These are phyloP conservation scores for Atherinomorus stipes DNA, from an alignment of 2,113 vertebrate genomes.

Conservation along the genomic window DNA sequence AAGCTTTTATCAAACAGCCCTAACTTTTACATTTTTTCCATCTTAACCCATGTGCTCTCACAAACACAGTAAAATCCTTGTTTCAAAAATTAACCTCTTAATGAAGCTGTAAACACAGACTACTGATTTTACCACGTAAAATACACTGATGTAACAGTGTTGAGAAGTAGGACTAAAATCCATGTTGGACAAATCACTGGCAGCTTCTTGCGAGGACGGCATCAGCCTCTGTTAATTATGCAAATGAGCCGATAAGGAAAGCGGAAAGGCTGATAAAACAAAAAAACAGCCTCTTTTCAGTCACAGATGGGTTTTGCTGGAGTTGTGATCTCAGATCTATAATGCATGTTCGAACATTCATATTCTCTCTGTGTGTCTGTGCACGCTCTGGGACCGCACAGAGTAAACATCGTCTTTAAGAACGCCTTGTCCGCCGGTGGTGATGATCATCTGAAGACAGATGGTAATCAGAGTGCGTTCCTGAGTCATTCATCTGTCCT, in stretches of 20 bases:
- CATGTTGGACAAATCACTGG: constrained; percentile 48
- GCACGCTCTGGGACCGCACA: not conserved
- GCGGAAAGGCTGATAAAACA: constrained; percentile 70
- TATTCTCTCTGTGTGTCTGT: constrained; percentile 30
- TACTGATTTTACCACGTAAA: not conserved
- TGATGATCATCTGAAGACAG: constrained; percentile 64
- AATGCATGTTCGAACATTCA: constrained; percentile 65
- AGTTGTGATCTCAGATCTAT: constrained; percentile 72
- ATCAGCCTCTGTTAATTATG: constrained; percentile 75
- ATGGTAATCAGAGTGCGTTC: constrained; percentile 66
- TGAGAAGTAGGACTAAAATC: constrained; percentile 49
- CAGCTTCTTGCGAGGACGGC: constrained; percentile 41
- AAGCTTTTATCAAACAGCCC: no score
- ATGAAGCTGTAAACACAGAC: not conserved
- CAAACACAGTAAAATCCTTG: no score
- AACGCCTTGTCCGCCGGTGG: constrained; percentile 55
- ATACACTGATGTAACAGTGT: constrained; percentile 9
- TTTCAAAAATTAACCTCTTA: no score
- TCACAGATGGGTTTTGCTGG: constrained; percentile 57
- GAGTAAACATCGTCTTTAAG: constrained; percentile 63
- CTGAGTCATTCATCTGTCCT: constrained; percentile 63
- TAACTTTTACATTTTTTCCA: no score
- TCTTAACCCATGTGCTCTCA: no score
- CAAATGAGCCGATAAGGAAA: constrained; percentile 77
- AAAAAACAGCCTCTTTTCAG: constrained; percentile 67